Conservation (phyloP, 2,888 invertebrate species). For the Geotrupes spiniger region DNA sequence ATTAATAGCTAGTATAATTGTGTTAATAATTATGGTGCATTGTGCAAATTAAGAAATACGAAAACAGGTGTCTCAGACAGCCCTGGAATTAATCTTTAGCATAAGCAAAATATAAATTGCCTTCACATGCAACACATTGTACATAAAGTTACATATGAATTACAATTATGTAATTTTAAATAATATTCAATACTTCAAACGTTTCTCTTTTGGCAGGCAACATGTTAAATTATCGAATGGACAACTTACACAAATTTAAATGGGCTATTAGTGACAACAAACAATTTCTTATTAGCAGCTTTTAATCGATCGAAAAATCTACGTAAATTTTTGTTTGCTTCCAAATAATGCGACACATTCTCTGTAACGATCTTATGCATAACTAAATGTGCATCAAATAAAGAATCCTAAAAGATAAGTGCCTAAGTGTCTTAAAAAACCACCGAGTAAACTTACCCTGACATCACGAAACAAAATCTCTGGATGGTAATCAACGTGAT, state of each 20-base stretch:
- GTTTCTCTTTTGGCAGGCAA: no score
- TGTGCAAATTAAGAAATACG: no score
- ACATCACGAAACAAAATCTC: conserved; percentile 77
- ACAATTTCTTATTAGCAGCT: conserved; percentile 78
- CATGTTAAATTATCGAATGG: no score
- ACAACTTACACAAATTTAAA: conserved; percentile 93
- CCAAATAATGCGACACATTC: conserved; percentile 76
- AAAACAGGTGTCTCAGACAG: no score
- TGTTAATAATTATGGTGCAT: no score
- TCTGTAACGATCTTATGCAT: conserved; percentile 88
- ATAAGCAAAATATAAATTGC: no score
- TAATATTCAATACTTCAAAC: no score
- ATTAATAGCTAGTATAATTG: no score
- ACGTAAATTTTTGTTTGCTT: conserved; percentile 69
- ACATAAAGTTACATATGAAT: no score
- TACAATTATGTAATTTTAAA: no score
- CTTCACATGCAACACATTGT: no score
- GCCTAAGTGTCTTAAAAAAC: neutral
- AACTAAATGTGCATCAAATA: conserved; percentile 81
- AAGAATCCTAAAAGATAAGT: conserved; percentile 65
- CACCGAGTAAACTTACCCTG: conserved; percentile 19
- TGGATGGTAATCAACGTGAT: conserved; percentile 91
- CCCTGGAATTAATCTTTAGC: no score
- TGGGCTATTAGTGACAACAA: conserved; percentile 95
- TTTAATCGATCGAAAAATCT: conserved; percentile 74